Evolutionary conservation across 2,113 vertebrate genomes (phyloP).

Genomic region (Leptobrachium ailaonicum): DNA sequence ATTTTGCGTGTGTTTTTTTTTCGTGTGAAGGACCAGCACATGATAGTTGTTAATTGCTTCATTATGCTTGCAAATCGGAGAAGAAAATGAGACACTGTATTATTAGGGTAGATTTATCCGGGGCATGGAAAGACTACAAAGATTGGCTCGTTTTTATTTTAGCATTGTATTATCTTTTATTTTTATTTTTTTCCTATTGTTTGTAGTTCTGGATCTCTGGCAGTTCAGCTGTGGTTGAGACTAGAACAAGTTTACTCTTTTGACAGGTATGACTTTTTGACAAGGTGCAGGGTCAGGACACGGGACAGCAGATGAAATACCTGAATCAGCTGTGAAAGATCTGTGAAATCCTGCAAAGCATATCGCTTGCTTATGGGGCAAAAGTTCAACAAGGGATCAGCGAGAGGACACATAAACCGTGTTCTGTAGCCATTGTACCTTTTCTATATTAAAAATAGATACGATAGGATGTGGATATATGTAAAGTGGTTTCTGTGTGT

Average conservation of each 20-base stretch:
- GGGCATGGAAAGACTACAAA: conserved; percentile 58
- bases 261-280: conserved; percentile 12
- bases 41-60: conserved; percentile 75
- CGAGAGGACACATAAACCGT: neutral
- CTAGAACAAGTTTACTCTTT: conserved; percentile 31
- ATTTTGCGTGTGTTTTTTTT: neutral
- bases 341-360: conserved; percentile 6
- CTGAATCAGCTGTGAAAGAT: conserved; percentile 18
- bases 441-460: neutral
- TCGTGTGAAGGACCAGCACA: conserved; percentile 67
- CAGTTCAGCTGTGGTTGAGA: conserved; percentile 50
- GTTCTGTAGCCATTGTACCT: neutral
- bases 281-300: conserved; percentile 27
- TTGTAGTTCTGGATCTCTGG: conserved; percentile 51
- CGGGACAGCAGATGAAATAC: conserved; percentile 9
- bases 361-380: conserved; percentile 2
- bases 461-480: too few species aligned
- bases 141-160: conserved; percentile 47
- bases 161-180: conserved; percentile 52
- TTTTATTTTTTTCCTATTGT: conserved; percentile 61
- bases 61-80: conserved; percentile 77
- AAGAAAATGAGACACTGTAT: conserved; percentile 50
- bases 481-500: too few species aligned
- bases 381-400: conserved; percentile 4
- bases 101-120: conserved; percentile 69